These are phyloP conservation scores for Poliocrania exsul DNA, from an alignment of 2,797 vertebrate species.

Conservation along the genomic window DNA sequence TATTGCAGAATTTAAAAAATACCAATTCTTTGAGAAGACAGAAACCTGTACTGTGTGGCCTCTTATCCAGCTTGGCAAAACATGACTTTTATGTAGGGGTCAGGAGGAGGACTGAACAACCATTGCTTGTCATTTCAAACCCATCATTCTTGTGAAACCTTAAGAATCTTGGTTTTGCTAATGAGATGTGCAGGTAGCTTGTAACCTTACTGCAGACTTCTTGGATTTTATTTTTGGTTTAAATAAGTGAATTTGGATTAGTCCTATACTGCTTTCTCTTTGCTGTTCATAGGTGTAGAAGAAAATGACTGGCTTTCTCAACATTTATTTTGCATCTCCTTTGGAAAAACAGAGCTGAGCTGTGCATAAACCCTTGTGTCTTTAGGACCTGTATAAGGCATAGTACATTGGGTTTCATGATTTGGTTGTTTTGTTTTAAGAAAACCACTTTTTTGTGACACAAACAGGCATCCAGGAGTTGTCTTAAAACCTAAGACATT, in stretches of 20 bases:
- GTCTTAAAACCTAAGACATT: background rate
- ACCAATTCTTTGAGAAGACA: background rate
- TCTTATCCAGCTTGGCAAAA: background rate
- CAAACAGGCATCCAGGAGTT: background rate
- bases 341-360: background rate
- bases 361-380: background rate
- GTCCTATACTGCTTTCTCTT: background rate
- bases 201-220: background rate
- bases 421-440: background rate
- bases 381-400: background rate
- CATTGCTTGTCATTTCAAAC: background rate
- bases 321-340: background rate
- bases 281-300: background rate
- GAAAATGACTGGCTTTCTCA: background rate
- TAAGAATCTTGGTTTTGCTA: background rate
- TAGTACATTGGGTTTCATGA: background rate
- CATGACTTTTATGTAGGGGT: background rate
- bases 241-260: background rate
- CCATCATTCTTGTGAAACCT: background rate
- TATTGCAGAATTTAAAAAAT: background rate
- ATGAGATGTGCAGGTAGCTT: background rate
- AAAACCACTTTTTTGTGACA: background rate
- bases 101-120: background rate
- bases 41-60: background rate
- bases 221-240: background rate